Evolutionary conservation across 1,140 invertebrate species (phyloP).

Genomic region (Ephestia elutella): DNA sequence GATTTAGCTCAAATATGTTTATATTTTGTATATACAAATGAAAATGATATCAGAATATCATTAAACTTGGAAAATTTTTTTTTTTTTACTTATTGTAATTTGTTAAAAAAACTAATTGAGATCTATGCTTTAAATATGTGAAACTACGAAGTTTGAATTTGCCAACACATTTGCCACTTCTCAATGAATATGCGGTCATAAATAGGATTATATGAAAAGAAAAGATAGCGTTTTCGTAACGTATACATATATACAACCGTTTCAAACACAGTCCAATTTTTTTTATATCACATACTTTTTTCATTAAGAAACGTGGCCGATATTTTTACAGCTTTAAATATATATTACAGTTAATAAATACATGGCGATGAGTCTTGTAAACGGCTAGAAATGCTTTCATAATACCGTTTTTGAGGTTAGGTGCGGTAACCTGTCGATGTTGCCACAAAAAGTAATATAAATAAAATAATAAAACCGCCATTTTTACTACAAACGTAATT

Average conservation of each 20-base stretch:
- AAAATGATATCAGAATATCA: too few species aligned
- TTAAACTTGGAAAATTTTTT: too few species aligned
- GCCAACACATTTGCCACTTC: too few species aligned
- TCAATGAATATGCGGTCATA: background rate
- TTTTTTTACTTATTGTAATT: too few species aligned
- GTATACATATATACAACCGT: conserved; percentile 41
- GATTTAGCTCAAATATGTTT: background rate
- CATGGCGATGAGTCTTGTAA: background rate
- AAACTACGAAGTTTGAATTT: too few species aligned
- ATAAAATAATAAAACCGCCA: too few species aligned
- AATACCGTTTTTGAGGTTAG: background rate
- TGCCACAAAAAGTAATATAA: too few species aligned
- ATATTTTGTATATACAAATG: too few species aligned
- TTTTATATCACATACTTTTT: conserved; percentile 3
- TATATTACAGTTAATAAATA: background rate
- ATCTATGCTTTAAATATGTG: too few species aligned
- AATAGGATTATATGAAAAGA: conserved; percentile 12
- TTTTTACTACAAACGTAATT: background rate
- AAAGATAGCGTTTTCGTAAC: background rate
- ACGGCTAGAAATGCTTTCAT: background rate
- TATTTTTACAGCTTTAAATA: conserved; percentile 11
- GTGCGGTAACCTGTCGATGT: background rate
- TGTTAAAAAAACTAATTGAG: too few species aligned
- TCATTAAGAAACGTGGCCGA: conserved; percentile 38
- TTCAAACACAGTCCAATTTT: conserved; percentile 31